A percentile compares a stretch with the other conserved stretches of the same genome.
These are phyloP conservation scores for Cacoxenus indagator DNA, from an alignment of 2,888 invertebrate genomes.

Conservation along the genomic window DNA sequence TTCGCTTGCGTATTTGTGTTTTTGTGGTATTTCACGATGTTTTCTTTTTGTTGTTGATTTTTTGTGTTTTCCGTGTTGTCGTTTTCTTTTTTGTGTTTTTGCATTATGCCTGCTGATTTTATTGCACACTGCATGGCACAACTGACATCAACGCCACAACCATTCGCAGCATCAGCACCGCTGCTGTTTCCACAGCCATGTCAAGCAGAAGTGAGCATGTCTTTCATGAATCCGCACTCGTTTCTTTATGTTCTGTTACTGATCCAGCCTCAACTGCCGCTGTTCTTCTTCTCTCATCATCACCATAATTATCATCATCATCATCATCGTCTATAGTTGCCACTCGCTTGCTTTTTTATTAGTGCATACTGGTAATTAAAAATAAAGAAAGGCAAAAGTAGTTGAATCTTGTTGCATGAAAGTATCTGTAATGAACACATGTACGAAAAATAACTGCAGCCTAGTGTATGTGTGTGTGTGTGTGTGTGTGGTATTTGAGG, in stretches of 20 bases:
- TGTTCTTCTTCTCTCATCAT: not conserved
- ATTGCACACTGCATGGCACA: conserved; percentile 15
- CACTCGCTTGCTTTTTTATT: conserved; percentile 39
- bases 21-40: conserved; percentile 4
- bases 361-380: conserved; percentile 62
- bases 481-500: not conserved
- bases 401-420: conserved; percentile 9
- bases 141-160: not conserved
- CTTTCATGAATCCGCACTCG: conserved; percentile 53
- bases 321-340: not conserved
- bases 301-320: not conserved
- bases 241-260: conserved; percentile 34
- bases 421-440: conserved; percentile 14
- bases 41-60: not conserved
- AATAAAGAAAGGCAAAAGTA: conserved; percentile 47
- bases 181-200: conserved; percentile 36
- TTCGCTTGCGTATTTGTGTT: conserved; percentile 8
- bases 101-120: conserved; percentile 15
- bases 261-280: not conserved
- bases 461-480: not conserved
- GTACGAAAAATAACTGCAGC: conserved; percentile 37
- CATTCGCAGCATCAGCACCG: not conserved
- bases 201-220: conserved; percentile 62
- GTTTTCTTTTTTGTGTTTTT: not conserved
- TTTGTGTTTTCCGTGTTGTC: not conserved